These are phyloP conservation scores for Synchiropus splendidus DNA, from an alignment of 2,113 vertebrate species.

Conservation along the genomic window DNA sequence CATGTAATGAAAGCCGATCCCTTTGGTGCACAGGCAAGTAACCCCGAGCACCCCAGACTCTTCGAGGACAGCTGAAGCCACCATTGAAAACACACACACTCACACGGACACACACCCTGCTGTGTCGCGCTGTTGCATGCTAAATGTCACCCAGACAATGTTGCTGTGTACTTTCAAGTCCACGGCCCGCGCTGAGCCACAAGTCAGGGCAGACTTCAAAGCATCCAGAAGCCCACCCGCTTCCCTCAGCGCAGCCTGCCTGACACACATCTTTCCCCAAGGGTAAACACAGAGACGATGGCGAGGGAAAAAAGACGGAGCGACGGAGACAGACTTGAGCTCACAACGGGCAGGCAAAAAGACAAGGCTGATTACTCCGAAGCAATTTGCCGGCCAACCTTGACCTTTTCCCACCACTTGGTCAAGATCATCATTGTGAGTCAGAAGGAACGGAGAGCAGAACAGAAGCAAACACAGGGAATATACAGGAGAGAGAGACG, in stretches of 20 bases:
- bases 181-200: slow-evolving; percentile 34
- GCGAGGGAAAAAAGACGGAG: slow-evolving; percentile 11
- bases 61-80: slow-evolving; percentile 33
- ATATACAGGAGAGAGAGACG: slow-evolving; percentile 9
- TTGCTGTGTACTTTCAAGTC: slow-evolving; percentile 53
- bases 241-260: not conserved
- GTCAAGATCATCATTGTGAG: slow-evolving; percentile 60
- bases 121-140: slow-evolving; percentile 26
- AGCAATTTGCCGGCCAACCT: slow-evolving; percentile 61
- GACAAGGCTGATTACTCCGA: slow-evolving; percentile 58
- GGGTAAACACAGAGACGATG: slow-evolving; percentile 33
- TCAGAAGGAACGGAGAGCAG: too few species aligned
- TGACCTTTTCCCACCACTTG: slow-evolving; percentile 59
- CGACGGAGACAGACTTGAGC: slow-evolving; percentile 26
- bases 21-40: slow-evolving; percentile 32
- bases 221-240: not conserved
- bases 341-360: slow-evolving; percentile 30
- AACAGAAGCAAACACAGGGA: slow-evolving; percentile 59
- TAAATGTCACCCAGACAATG: slow-evolving; percentile 50
- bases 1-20: slow-evolving; percentile 45
- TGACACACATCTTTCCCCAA: too few species aligned
- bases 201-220: slow-evolving; percentile 1
- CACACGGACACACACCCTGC: slow-evolving; percentile 8
- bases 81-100: slow-evolving; percentile 3
- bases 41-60: slow-evolving; percentile 15